Evolutionary conservation across 2,797 vertebrate genomes (phyloP), one percentile per base, ranked within the genome.

Genomic region (Tokudaia tokunoshimensis): DNA sequence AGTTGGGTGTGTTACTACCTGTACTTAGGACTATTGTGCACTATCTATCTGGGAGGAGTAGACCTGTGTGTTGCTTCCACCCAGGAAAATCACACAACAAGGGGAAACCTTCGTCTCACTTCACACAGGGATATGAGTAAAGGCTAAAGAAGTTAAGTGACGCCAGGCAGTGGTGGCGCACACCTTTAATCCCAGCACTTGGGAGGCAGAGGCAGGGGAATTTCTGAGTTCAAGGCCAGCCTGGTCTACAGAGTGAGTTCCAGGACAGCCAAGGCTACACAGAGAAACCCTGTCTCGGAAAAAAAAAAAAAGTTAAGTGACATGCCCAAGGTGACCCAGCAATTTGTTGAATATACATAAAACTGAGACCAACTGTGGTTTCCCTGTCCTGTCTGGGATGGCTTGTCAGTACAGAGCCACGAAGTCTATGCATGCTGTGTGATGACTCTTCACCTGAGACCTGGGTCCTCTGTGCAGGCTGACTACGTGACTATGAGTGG

Each of bases 371-470:
- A 55, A 11, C 3, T 4, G 6, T 44, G 29, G 57, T 59, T 81
- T n/a, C 22, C 37, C 0, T 0, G 7, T n/a, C 10, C 41, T 75
- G 5, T 34, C 41, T 83, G 12, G 5, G 26, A 8, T 6, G 9
- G 81, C 9, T 15, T 41, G 29, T 76, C 19, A 1, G 26, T 44
- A 13, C 44, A 61, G 52, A 90, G 26, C 44, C 14, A 31, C 34
- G 34, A 47, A 44, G 57, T 6, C 11, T 37, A 74, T 29, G 14
- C 11, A 24, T 29, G 8, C 6, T 14, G 70, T 4, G 0, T 82
- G 67, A 6, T 13, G 15, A 41, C 87, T 91, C 90, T 75, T 79
- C 34, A 76, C 19, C 22, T 20, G 55, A 31, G 59, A 61, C 59
- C 59, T 55, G 57, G 44, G 57, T 55, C 22, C 15, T 13, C 37